Percentiles rank a stretch among this genome's conserved stretches.
These are phyloP conservation scores for Sinosuthora webbiana DNA, from an alignment of 2,113 vertebrate species.

Conservation along the genomic window DNA sequence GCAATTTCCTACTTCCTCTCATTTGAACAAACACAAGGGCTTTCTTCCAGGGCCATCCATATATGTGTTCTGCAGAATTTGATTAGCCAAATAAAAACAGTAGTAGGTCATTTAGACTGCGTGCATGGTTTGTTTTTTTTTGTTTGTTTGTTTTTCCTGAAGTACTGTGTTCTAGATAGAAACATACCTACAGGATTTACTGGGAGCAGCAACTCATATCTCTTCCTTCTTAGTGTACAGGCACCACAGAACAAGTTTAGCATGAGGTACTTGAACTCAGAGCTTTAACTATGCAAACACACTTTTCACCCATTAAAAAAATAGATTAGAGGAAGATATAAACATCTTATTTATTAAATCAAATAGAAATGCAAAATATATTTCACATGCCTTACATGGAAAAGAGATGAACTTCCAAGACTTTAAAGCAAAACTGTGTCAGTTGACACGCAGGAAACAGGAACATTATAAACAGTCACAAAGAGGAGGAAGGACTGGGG, in stretches of 20 bases:
- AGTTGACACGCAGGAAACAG: conserved; percentile 2
- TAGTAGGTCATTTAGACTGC: not conserved
- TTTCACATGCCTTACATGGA: conserved; percentile 63
- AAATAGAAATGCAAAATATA: conserved; percentile 62
- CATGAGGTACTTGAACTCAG: not conserved
- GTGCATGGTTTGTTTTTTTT: no score
- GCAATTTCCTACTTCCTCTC: not conserved
- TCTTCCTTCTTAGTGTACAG: not conserved
- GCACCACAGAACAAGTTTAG: not conserved
- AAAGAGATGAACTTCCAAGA: conserved; percentile 47
- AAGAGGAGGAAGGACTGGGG: conserved; percentile 22
- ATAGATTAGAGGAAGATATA: conserved; percentile 39
- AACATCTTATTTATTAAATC: conserved; percentile 62
- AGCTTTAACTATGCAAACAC: not conserved
- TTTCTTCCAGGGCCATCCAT: not conserved
- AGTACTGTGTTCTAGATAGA: not conserved
- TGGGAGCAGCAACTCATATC: not conserved
- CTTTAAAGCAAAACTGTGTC: conserved; percentile 39
- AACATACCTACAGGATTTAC: not conserved
- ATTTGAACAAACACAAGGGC: not conserved
- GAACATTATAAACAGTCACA: conserved; percentile 38
- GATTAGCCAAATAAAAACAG: not conserved
- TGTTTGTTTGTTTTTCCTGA: not conserved
- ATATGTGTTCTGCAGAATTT: not conserved
- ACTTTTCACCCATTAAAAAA: not conserved